Conservation (phyloP, 2,113 vertebrate genomes). For the Nothobranchius kuhntae region DNA sequence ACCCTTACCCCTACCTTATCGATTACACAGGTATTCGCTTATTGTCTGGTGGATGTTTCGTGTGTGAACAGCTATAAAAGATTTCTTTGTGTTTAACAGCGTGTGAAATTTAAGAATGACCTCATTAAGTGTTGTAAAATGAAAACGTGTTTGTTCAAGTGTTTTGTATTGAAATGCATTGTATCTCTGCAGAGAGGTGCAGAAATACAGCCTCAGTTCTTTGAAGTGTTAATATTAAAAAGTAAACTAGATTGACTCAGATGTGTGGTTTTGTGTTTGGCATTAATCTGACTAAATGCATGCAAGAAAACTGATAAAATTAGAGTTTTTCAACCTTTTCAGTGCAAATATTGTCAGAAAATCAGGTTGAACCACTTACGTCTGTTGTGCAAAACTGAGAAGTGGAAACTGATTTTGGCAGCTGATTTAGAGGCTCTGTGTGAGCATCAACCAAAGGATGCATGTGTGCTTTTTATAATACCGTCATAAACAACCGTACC, state of each 20-base stretch:
- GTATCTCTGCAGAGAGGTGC: not conserved
- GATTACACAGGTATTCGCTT: constrained; percentile 76
- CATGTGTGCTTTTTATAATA: no score
- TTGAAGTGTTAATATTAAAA: no score
- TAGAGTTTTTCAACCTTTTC: no score
- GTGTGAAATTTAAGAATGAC: constrained; percentile 43
- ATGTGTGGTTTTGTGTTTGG: not conserved
- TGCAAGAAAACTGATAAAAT: not conserved
- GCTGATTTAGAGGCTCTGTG: no score
- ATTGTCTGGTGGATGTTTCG: constrained; percentile 21
- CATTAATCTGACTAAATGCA: not conserved
- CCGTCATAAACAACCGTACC: not conserved
- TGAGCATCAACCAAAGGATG: no score
- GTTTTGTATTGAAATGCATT: not conserved
- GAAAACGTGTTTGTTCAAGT: no score
- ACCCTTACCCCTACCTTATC: constrained; percentile 82
- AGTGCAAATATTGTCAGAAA: no score
- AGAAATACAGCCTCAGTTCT: not conserved
- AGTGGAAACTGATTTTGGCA: no score
- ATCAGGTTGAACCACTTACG: no score
- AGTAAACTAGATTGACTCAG: not conserved
- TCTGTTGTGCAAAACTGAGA: no score
- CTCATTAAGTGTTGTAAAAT: not conserved
- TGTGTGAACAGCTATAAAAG: constrained; percentile 19
- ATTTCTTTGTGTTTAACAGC: constrained; percentile 24